Conservation (phyloP, 1,140 invertebrate species). For the Spodoptera litura region DNA sequence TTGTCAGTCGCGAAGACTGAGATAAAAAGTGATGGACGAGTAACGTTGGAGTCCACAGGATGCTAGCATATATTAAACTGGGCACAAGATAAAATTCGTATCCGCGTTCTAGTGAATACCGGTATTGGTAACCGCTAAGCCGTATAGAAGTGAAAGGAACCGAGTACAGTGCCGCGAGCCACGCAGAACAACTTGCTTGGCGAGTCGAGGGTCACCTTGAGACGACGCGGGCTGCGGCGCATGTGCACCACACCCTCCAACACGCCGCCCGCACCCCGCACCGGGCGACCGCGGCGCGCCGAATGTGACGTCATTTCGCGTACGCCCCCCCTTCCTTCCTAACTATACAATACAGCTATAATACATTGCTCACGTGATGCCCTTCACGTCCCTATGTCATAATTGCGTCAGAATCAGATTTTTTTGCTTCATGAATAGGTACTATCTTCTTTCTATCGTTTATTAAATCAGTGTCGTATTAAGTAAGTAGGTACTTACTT, state of each 20-base stretch:
- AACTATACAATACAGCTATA: slow-evolving; percentile 11
- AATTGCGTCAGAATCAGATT: slow-evolving; percentile 28
- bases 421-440: neutral
- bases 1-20: slow-evolving; percentile 80
- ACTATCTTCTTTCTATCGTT: no score
- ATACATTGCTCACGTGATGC: slow-evolving; percentile 68
- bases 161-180: slow-evolving; percentile 63
- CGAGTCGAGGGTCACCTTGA: slow-evolving; percentile 82
- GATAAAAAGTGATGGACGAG: slow-evolving; percentile 83
- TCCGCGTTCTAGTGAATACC: slow-evolving; percentile 75
- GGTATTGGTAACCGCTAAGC: slow-evolving; percentile 64
- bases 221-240: slow-evolving; percentile 70
- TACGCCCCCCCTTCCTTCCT: slow-evolving; percentile 53
- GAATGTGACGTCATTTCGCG: slow-evolving; percentile 72
- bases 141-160: slow-evolving; percentile 81
- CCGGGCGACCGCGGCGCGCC: slow-evolving; percentile 55
- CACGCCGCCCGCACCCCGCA: slow-evolving; percentile 59
- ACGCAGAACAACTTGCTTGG: slow-evolving; percentile 68
- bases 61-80: slow-evolving; percentile 80
- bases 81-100: slow-evolving; percentile 66
- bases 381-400: slow-evolving; percentile 56
- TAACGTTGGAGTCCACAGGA: slow-evolving; percentile 82
- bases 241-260: slow-evolving; percentile 84
- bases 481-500: no score
- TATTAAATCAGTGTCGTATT: no score